Percentiles rank a stretch among this genome's conserved stretches.
Conservation (phyloP, 2,113 vertebrate species). For the Calyptomena viridis region DNA sequence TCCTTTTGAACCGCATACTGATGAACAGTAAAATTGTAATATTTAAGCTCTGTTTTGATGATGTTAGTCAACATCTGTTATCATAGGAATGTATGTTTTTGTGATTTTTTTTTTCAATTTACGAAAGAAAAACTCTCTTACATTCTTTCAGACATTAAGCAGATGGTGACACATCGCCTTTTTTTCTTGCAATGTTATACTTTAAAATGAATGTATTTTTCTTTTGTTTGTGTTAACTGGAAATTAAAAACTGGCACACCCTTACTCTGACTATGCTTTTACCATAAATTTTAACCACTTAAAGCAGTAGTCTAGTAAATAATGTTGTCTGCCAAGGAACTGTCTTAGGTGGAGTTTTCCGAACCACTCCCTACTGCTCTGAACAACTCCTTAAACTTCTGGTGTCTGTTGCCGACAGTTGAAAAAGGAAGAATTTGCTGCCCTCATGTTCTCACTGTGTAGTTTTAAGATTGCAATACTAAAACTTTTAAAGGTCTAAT, state of each 20-base stretch:
- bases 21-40: not conserved
- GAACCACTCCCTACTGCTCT: not conserved
- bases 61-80: not conserved
- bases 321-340: not conserved
- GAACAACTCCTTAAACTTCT: not conserved
- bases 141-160: not conserved
- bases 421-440: not conserved
- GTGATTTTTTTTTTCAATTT: not conserved
- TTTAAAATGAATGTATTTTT: not conserved
- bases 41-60: not conserved
- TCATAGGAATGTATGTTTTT: not conserved
- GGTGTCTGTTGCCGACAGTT: not conserved
- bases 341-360: not conserved
- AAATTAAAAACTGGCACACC: not conserved
- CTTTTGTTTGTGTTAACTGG: not conserved
- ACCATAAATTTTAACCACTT: not conserved
- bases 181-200: not conserved
- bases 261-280: not conserved
- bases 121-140: not conserved
- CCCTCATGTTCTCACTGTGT: not conserved
- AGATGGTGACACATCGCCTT: not conserved
- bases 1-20: not conserved
- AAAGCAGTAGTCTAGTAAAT: not conserved
- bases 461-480: not conserved
- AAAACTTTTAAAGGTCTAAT: not conserved